Evolutionary conservation across 1,140 invertebrate genomes (phyloP).

Genomic region (Amyelois transitella): DNA sequence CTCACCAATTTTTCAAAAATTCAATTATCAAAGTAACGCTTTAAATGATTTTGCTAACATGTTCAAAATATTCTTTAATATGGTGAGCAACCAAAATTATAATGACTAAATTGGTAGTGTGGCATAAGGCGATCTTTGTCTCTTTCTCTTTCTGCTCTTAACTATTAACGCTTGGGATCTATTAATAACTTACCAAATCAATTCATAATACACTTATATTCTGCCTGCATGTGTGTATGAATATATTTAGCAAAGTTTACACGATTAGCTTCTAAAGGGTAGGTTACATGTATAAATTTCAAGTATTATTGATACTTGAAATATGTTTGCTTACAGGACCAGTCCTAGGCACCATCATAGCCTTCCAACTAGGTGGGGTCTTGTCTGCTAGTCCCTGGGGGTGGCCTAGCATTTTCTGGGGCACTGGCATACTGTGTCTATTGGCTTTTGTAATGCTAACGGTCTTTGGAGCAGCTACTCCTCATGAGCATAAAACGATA

Average conservation of each 20-base stretch:
- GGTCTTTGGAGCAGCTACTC: slow-evolving; percentile 61
- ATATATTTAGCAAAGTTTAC: neutral
- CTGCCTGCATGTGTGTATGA: neutral
- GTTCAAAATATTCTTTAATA: neutral
- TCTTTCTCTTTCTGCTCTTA: too few relatives aligned
- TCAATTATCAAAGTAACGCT: too few relatives aligned
- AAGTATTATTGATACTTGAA: neutral
- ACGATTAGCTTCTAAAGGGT: neutral
- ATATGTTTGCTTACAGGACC: slow-evolving; percentile 25
- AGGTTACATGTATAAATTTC: neutral
- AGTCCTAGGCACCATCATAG: slow-evolving; percentile 64
- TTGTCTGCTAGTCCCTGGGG: slow-evolving; percentile 52
- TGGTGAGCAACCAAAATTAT: neutral
- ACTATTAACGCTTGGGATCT: too few relatives aligned
- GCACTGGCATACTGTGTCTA: slow-evolving; percentile 73
- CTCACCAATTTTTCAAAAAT: too few relatives aligned
- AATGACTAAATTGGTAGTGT: too few relatives aligned
- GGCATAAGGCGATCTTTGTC: too few relatives aligned
- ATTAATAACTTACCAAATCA: too few relatives aligned
- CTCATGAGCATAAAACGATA: slow-evolving; percentile 76
- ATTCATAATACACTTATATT: neutral
- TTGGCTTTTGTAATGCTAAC: slow-evolving; percentile 50
- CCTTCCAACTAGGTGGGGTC: slow-evolving; percentile 64
- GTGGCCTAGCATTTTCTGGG: slow-evolving; percentile 76
- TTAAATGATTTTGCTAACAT: too few relatives aligned